A percentile compares a stretch with the other conserved stretches of the same genome.
These are phyloP conservation scores for Drosophila nr. medialis DNA, from an alignment of 2,888 invertebrate species.

Conservation along the genomic window DNA sequence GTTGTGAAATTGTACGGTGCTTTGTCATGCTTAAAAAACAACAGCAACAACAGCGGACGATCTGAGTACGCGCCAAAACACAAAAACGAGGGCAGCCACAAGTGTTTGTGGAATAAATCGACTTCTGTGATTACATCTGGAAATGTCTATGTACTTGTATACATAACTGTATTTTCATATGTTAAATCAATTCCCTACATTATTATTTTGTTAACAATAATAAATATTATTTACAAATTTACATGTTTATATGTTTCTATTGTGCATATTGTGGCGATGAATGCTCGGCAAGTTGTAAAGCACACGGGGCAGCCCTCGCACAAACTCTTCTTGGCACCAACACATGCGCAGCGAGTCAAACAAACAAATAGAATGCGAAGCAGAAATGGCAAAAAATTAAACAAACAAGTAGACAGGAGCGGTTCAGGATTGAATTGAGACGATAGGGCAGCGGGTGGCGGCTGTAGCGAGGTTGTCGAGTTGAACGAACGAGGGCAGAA, in stretches of 20 bases:
- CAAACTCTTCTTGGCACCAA: slow-evolving; percentile 64
- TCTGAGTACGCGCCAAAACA: slow-evolving; percentile 70
- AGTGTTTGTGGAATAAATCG: not conserved
- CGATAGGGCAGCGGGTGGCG: slow-evolving; percentile 36
- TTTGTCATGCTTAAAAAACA: slow-evolving; percentile 75
- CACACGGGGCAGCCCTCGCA: slow-evolving; percentile 43
- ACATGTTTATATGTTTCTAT: not conserved
- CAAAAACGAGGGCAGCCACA: slow-evolving; percentile 59
- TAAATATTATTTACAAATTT: not conserved
- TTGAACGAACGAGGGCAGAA: slow-evolving; percentile 68
- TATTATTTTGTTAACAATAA: too few relatives aligned
- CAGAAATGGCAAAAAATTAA: slow-evolving; percentile 83
- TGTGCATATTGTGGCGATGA: not conserved
- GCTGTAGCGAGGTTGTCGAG: slow-evolving; percentile 44
- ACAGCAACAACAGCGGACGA: slow-evolving; percentile 51
- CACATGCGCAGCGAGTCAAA: slow-evolving; percentile 79
- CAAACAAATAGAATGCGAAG: slow-evolving; percentile 84
- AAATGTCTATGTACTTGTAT: not conserved
- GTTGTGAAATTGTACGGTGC: slow-evolving; percentile 82
- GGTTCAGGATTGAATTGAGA: slow-evolving; percentile 64
- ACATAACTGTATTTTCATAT: not conserved
- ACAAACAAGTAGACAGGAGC: slow-evolving; percentile 83
- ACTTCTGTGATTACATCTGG: not conserved
- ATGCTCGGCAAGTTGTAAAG: not conserved
- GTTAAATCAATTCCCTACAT: not conserved